Percentiles rank a stretch among this genome's conserved stretches.
Evolutionary conservation across 2,797 vertebrate species (phyloP).

Genomic region (Pteronotus mesoamericanus): DNA sequence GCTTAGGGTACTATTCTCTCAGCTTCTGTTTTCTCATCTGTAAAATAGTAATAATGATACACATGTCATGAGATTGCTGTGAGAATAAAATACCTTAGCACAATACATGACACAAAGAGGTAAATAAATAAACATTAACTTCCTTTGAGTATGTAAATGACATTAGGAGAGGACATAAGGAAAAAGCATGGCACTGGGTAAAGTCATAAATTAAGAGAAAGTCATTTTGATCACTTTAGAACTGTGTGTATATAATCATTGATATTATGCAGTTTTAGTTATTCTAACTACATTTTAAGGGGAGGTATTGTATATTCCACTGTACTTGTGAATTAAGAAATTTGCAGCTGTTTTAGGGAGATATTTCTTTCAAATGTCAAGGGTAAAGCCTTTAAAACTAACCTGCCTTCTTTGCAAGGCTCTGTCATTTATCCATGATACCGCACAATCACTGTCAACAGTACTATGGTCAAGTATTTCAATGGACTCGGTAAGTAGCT

Average conservation of each 20-base stretch:
- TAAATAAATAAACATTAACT: not conserved
- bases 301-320: not conserved
- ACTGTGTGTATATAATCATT: not conserved
- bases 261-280: not conserved
- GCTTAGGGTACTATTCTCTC: not conserved
- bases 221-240: not conserved
- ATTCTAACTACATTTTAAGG: not conserved
- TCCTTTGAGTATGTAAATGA: not conserved
- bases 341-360: not conserved
- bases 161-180: not conserved
- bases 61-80: not conserved
- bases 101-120: not conserved
- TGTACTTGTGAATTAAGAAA: not conserved
- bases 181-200: not conserved
- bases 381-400: not conserved
- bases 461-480: not conserved
- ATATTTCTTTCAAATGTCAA: not conserved
- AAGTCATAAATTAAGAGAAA: not conserved
- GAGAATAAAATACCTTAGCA: not conserved
- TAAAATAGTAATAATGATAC: not conserved
- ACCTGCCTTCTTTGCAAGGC: not conserved
- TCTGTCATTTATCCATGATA: not conserved
- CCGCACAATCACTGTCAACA: not conserved
- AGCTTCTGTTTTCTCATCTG: not conserved
- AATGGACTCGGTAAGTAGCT: not conserved